Evolutionary conservation across 53 echinoderm and acorn worm species (phyloP), one percentile per base, ranked within the genome.

Genomic region (Henricia sp.): DNA sequence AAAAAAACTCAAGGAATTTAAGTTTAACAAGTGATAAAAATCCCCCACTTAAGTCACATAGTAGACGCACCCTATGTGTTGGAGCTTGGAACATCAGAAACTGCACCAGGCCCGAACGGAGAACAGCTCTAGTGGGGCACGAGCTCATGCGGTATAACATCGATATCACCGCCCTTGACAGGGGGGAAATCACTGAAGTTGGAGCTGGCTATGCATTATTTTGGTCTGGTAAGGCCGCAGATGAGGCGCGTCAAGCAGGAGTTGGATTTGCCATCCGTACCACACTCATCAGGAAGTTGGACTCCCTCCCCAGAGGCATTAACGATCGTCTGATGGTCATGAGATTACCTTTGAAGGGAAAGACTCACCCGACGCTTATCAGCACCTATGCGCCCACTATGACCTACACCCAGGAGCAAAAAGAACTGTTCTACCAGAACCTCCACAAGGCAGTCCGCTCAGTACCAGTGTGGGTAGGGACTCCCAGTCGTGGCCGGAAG

Each of bases 361-460:
- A 85, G 52, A 65, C 14, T 0, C 19, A 2, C 17, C 23, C 25
- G 26, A 86, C 67, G 24, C 19, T 66, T 6, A 77, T 86, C 59
- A 77, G 76, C 55, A 54, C 53, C 16, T 80, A 87, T 32, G 87
- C 80, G 0, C 87, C 87, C 0, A 87, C 78, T 20, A 80, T 68
- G 82, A 77, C 41, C 30, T 36, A 60, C 63, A 41, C 68, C 16
- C 17, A 58, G 1, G 78, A 87, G 26, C 12, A 29, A 6, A 32
- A 82, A 78, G 58, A 78, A 67, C 53, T 25, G 41, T 83, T 83
- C 53, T 67, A 85, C 21, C 21, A 72, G 52, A 41, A 73, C 16
- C 43, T 73, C 40, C 0, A 36, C 0, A 6, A 17, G 6, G 2
- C 41, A 2, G 34, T 77, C 11, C 8, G 0, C 17, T 14, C 32